These are phyloP conservation scores for Urosaurus nigricauda DNA, from an alignment of 2,797 vertebrate species.

Conservation along the genomic window DNA sequence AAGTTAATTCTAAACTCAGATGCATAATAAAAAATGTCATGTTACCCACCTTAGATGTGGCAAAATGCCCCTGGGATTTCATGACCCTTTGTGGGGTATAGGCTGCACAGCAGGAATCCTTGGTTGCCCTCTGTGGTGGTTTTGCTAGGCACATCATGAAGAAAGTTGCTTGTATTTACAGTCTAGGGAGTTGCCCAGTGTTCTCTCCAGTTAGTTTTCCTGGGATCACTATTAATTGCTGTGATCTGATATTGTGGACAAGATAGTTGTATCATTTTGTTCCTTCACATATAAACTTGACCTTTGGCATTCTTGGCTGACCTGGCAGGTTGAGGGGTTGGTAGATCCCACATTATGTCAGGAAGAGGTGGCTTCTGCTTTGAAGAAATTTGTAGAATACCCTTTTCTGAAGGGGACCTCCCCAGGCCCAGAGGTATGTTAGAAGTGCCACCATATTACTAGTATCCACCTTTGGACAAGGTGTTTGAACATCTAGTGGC, in stretches of 20 bases:
- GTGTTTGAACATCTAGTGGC: not conserved
- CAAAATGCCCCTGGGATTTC: too few species aligned
- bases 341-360: not conserved
- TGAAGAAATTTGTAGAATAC: not conserved
- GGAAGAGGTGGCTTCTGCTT: too few species aligned
- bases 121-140: too few species aligned
- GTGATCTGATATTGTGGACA: not conserved
- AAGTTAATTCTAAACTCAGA: too few species aligned
- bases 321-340: not conserved
- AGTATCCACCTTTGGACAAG: not conserved
- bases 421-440: not conserved
- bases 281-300: not conserved
- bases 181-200: not conserved
- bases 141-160: too few species aligned
- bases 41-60: too few species aligned
- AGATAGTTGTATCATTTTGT: not conserved
- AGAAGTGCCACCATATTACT: not conserved
- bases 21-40: too few species aligned
- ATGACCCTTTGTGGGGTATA: too few species aligned
- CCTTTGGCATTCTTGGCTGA: not conserved
- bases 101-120: too few species aligned
- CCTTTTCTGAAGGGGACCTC: not conserved
- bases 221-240: not conserved
- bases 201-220: too few species aligned
- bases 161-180: too few species aligned